Percentiles rank a stretch among this genome's conserved stretches.
Evolutionary conservation across 2,113 vertebrate genomes (phyloP).

Genomic region (Saccopteryx bilineata): DNA sequence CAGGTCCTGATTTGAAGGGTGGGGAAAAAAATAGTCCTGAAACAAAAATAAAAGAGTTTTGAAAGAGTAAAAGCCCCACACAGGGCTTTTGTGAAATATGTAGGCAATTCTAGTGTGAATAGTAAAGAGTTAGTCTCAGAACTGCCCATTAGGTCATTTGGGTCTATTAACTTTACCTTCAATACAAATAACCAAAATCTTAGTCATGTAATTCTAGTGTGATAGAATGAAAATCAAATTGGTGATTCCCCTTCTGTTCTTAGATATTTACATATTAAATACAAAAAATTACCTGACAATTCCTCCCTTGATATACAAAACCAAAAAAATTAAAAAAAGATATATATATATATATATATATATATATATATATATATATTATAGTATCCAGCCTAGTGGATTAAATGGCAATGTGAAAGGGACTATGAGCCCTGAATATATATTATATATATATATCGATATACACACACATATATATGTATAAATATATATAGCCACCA

Average conservation of each 20-base stretch:
- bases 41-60: not conserved
- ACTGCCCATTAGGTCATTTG: not conserved
- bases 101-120: not conserved
- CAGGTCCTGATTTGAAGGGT: not conserved
- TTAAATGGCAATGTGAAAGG: no score
- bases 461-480: no score
- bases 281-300: conserved; percentile 65
- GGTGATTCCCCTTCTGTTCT: conserved; percentile 54
- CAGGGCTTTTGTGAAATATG: not conserved
- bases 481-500: not conserved
- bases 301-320: not conserved
- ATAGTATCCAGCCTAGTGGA: no score
- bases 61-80: not conserved
- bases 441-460: no score
- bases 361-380: no score
- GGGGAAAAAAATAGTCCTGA: not conserved
- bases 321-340: not conserved
- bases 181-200: conserved; percentile 65
- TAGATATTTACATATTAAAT: conserved; percentile 57
- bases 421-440: no score
- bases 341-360: no score
- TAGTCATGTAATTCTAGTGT: not conserved
- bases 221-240: conserved; percentile 63
- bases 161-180: conserved; percentile 27
- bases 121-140: conserved; percentile 33